Conservation (phyloP, 2,888 invertebrate species). For the Thera obeliscata region DNA sequence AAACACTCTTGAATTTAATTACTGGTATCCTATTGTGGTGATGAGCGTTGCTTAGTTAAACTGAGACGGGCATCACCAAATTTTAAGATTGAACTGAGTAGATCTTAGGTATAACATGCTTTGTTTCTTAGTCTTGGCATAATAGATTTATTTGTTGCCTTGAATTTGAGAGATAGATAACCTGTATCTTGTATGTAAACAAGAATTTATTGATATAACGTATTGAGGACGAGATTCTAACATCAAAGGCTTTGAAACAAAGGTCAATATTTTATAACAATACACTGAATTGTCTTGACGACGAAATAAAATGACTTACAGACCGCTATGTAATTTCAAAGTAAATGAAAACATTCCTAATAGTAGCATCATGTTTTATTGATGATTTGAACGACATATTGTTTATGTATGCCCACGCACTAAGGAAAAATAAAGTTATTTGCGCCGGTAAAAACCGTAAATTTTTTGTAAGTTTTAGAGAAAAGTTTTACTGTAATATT, state of each 20-base stretch:
- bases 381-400: slow-evolving; percentile 45
- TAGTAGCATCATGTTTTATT: slow-evolving; percentile 50
- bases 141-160: slow-evolving; percentile 7
- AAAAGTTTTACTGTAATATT: neutral
- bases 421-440: slow-evolving; percentile 46
- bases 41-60: too few species aligned
- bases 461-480: slow-evolving; percentile 49
- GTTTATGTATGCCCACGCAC: slow-evolving; percentile 47
- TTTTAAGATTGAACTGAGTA: too few species aligned
- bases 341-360: slow-evolving; percentile 47
- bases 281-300: neutral
- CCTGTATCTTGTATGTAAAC: slow-evolving; percentile 15
- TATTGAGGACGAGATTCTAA: neutral
- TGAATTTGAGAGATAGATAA: slow-evolving; percentile 14
- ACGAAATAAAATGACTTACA: neutral
- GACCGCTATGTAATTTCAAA: slow-evolving; percentile 31
- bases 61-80: too few species aligned
- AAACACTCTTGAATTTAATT: too few species aligned
- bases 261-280: slow-evolving; percentile 10
- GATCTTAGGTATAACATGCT: neutral
- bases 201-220: slow-evolving; percentile 1
- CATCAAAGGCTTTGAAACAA: neutral
- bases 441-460: slow-evolving; percentile 56
- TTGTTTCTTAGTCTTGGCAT: slow-evolving; percentile 4
- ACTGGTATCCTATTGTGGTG: too few species aligned